Base-by-base conservation (phyloP, 1,140 invertebrate species). In the Zophobas morio region DNA sequence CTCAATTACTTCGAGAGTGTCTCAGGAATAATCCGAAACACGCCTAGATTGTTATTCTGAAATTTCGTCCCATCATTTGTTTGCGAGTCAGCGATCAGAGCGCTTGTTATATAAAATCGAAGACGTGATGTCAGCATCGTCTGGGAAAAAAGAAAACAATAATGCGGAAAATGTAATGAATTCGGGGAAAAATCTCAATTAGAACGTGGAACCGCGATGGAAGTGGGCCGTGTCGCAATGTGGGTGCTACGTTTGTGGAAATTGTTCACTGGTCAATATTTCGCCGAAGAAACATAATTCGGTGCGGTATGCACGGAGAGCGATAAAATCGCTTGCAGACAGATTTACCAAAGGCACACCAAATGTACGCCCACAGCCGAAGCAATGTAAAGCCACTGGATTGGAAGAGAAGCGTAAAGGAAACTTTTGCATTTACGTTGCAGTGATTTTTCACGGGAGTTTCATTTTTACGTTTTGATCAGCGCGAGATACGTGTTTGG, bases 91-190 rank as follows among this genome's bases (percentile, higher is more conserved):
- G 60, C 57, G 57, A 63, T 63, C 57, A 63, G 57, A 20, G 36
- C 60, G 60, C 60, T 46, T 66, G 60, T 66, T 66, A 66, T 37
- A 66, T 47, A 40, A 42, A 66, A 66, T 66, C 60, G 60, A 66
- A 66, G 60, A 66, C 60, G 60, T 66, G 60, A 66, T 66, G 60
- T 66, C 60, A 66, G 60, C 60, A 66, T 8, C 8, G 36, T 63
- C 5, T 5, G 2, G 36, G 40, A 66, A 66, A 42, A 66, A 66
- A 66, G 60, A 66, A 66, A 66, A 66, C 60, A 66, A 20, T 42
- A 42, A 42, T 32, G 60, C 2, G 37, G 60, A 42, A 66, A 66
- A 66, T 66, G 8, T 66, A 66, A 66, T 66, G 60, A 66, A 66
- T 66, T 42, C 42, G 1, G 35, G 1, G 37, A 42, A 66, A 66